Evolutionary conservation across 2,113 vertebrate species (phyloP).

Genomic region (Saimiri boliviensis): DNA sequence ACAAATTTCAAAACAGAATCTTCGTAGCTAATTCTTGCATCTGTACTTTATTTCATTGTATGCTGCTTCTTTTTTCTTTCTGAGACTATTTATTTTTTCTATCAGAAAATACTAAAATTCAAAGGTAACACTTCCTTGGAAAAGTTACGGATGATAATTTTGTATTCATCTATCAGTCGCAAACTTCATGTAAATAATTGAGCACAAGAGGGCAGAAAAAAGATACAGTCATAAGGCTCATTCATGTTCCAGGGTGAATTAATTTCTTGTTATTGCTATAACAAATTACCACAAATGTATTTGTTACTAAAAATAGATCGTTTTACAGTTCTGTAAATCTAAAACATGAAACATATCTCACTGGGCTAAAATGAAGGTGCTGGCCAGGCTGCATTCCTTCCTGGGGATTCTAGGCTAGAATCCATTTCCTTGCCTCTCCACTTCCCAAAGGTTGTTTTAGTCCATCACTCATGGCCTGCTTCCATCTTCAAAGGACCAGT

Average conservation of each 20-base stretch:
- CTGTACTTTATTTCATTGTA: background rate
- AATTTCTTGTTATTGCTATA: background rate
- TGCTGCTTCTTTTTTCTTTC: background rate
- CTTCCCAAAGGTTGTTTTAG: background rate
- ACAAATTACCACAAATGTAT: background rate
- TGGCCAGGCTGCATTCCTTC: background rate
- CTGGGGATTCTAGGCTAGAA: background rate
- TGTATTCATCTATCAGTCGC: background rate
- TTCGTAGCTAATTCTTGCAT: background rate
- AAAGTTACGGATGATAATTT: background rate
- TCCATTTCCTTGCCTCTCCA: background rate
- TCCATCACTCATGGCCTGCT: rapidly evolving
- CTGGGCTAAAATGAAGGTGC: background rate
- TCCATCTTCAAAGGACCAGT: background rate
- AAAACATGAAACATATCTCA: background rate
- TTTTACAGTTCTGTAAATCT: background rate
- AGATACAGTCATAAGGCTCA: background rate
- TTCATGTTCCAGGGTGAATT: background rate
- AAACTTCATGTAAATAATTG: background rate
- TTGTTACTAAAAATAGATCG: background rate
- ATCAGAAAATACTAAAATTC: conserved; percentile 1
- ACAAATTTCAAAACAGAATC: conserved; percentile 9
- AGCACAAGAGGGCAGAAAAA: background rate
- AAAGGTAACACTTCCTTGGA: background rate
- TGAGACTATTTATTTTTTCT: background rate